Base-by-base conservation (phyloP, 2,888 invertebrate species). In the Hofmannophila pseudospretella region DNA sequence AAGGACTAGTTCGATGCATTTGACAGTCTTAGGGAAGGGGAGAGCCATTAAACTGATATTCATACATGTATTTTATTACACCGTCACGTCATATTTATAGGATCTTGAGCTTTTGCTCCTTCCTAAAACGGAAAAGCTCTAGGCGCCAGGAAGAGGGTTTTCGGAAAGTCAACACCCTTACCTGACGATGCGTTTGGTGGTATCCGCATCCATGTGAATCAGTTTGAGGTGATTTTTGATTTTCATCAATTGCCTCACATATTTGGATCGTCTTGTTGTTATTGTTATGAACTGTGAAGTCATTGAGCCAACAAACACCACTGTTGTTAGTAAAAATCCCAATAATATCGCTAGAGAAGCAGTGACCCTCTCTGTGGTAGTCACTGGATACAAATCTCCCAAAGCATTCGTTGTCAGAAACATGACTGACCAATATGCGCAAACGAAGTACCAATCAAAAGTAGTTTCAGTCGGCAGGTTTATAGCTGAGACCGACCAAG, bases 251-350 rank as follows among this genome's bases (percentile, higher is more conserved):
- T 85, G 77, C 19, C 74, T 67, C 3, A 81, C 77, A 44, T 88
- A 79, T 52, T 73, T 71, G 7, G 88, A 78, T 25, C 81, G 71
- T 47, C 88, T 72, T 28, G 80, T 79, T 16, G 82, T 77, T 47
- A 80, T 78, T 26, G 86, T 87, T 46, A 88, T 86, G 51, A 88
- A 84, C 44, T 82, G 80, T 1, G 86, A 86, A 31, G 88, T 85
- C 39, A 88, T 54, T 14, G 86, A 86, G 36, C 88, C 88, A 43
- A 88, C 88, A 52, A 88, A 88, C 8, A 88, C 79, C 19, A 87
- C 67, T 3, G 86, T 87, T 22, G 85, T 86, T 13, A 88, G 49
- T 13, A 78, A 53, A 51, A 88, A 88, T 0, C 88, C 88, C 12
- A 85, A 47, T 40, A 80, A 51, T 44, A 79, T 76, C 3, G 77